Percentiles rank a stretch among this genome's conserved stretches.
Evolutionary conservation across 1,140 invertebrate genomes (phyloP).

Genomic region (Drosophila pseudoobscura): DNA sequence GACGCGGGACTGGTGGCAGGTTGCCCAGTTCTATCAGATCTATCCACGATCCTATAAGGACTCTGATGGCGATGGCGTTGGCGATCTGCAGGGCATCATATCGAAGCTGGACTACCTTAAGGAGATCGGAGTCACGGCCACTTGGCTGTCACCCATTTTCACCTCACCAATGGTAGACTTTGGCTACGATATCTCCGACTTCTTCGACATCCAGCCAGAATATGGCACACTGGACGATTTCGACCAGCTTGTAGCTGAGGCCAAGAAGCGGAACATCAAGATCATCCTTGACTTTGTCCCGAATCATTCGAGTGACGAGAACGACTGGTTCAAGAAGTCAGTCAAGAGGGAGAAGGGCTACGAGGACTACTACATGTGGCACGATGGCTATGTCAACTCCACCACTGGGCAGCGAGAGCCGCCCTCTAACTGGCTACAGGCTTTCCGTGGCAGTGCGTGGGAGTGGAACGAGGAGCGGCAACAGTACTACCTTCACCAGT

Average conservation of each 20-base stretch:
- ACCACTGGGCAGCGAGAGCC: constrained; percentile 70
- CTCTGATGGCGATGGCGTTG: constrained; percentile 88
- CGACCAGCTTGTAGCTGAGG: constrained; percentile 86
- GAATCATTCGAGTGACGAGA: constrained; percentile 89
- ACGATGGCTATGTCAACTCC: constrained; percentile 83
- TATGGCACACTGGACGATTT: constrained; percentile 91
- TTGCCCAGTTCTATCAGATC: constrained; percentile 88
- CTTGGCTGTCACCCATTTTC: constrained; percentile 90
- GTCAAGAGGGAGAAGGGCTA: constrained; percentile 85
- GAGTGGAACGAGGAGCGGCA: constrained; percentile 85
- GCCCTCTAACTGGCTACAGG: constrained; percentile 88
- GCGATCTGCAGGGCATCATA: constrained; percentile 85
- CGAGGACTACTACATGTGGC: constrained; percentile 90
- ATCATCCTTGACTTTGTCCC: constrained; percentile 84
- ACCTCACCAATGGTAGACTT: constrained; percentile 88
- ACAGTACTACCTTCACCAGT: constrained; percentile 89
- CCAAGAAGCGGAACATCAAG: constrained; percentile 83
- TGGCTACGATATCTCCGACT: constrained; percentile 89
- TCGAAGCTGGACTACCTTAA: constrained; percentile 84
- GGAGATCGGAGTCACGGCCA: constrained; percentile 85
- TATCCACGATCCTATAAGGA: constrained; percentile 89
- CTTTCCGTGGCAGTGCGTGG: constrained; percentile 88
- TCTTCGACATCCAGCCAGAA: constrained; percentile 88
- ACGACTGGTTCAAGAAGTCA: constrained; percentile 89
- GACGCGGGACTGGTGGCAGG: constrained; percentile 87